Evolutionary conservation across 2,113 vertebrate species (phyloP), one percentile per base, ranked within the genome.

Genomic region (Sclerurus mexicanus): DNA sequence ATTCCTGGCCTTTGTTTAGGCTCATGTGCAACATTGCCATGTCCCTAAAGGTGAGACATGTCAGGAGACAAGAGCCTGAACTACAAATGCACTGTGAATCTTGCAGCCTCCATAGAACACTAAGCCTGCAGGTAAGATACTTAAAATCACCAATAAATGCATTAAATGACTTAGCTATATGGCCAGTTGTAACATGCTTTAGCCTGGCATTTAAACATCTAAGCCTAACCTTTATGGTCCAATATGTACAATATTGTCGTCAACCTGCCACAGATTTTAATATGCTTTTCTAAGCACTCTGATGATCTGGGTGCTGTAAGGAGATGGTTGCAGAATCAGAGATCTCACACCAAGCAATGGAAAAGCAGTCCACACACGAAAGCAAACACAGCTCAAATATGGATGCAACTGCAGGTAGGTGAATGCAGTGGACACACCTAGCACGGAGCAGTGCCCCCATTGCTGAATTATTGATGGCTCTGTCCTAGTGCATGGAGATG

Each of bases 381-480:
- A 66, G 11, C 50, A 81, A 81, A 46, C 8, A 39, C 31, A 27
- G 33, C 21, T 30, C 40, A 49, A 74, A 77, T 6, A 52, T 19
- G 42, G 35, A 47, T 10, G 14, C 14, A 72, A 11, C 37, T 64
- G 24, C 40, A 46, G 1, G 4, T 10, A 68, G 39, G 16, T 55
- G 25, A 53, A 47, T 7, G 3, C 33, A 55, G 24, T 22, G 40
- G 49, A 44, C 0, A 1, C 14, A 25, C 5, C 25, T 15, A 10
- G 0, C 9, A 59, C 4, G 39, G 33, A 92, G 35, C 33, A 84
- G 25, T 68, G 35, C 47, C 18, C 27, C 5, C 15, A 37, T 10
- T 64, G 24, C 35, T 63, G 76, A 59, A 75, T 60, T 23, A 55
- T 67, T 64, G 89, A 64, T n/a, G 20, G 11, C 10, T 87, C 68